Evolutionary conservation across 2,888 invertebrate genomes (phyloP).

Genomic region (Pecten maximus): DNA sequence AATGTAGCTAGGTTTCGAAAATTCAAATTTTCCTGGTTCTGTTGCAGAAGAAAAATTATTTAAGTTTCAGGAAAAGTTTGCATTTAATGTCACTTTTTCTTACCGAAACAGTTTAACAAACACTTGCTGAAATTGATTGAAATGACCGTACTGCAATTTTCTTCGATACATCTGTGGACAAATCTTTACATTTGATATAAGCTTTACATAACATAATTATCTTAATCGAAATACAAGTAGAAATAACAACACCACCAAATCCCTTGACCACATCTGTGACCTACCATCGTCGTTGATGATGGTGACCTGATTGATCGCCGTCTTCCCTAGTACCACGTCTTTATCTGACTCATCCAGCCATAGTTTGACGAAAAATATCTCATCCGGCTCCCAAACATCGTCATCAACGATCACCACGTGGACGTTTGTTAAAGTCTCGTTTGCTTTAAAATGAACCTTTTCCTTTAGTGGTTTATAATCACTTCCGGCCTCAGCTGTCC

Average conservation of each 20-base stretch:
- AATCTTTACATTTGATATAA: neutral
- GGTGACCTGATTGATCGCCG: constrained; percentile 85
- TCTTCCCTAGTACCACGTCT: constrained; percentile 83
- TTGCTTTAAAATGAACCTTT: constrained; percentile 84
- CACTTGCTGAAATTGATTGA: too few relatives aligned
- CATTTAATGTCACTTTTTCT: too few relatives aligned
- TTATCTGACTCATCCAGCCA: constrained; percentile 76
- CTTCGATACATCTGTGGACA: too few relatives aligned
- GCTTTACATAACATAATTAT: too few relatives aligned
- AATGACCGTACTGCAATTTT: too few relatives aligned
- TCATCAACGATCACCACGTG: constrained; percentile 85
- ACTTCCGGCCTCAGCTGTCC: constrained; percentile 85
- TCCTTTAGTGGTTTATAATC: constrained; percentile 85
- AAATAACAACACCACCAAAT: too few relatives aligned
- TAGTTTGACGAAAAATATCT: constrained; percentile 86
- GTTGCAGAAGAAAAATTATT: constrained; percentile 54
- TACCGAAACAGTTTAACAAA: too few relatives aligned
- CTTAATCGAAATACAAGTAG: too few relatives aligned
- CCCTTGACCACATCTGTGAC: too few relatives aligned
- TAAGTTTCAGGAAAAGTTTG: too few relatives aligned
- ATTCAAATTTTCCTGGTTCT: constrained; percentile 85
- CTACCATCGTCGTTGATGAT: constrained; percentile 86
- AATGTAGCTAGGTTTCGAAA: constrained; percentile 85
- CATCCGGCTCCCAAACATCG: constrained; percentile 86
- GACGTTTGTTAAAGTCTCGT: constrained; percentile 84